Percentiles rank a stretch among this genome's conserved stretches.
Conservation (phyloP, 2,797 vertebrate species). For the Sebastes nivosus region DNA sequence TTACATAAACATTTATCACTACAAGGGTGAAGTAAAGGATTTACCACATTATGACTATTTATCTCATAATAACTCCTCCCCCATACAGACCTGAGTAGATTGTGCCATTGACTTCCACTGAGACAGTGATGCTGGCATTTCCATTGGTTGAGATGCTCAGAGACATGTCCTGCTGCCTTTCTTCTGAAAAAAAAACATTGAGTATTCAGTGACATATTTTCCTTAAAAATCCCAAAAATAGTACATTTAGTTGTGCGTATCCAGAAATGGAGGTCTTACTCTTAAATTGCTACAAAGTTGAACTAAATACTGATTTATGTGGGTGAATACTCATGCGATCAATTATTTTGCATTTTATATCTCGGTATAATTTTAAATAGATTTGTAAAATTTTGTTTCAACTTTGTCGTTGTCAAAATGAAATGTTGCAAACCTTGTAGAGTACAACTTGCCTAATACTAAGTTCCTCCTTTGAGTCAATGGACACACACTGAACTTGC, state of each 20-base stretch:
- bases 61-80: neutral
- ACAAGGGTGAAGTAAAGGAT: neutral
- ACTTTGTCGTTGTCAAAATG: neutral
- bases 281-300: neutral
- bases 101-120: constrained; percentile 95
- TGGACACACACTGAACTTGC: neutral
- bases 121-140: constrained; percentile 94
- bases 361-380: neutral
- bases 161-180: constrained; percentile 90
- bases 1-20: neutral
- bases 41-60: neutral
- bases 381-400: neutral
- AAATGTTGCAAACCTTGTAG: neutral
- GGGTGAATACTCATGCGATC: neutral
- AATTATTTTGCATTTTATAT: neutral
- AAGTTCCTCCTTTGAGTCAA: neutral
- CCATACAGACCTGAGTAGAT: constrained; percentile 89
- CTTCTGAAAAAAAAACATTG: constrained; percentile 77
- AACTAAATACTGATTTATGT: neutral
- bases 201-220: neutral
- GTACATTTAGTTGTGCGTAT: neutral
- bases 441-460: neutral
- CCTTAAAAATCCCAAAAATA: neutral
- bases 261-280: neutral
- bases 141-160: constrained; percentile 89